These are phyloP conservation scores for Oryzias curvinotus DNA, from an alignment of 2,113 vertebrate species.

Conservation along the genomic window DNA sequence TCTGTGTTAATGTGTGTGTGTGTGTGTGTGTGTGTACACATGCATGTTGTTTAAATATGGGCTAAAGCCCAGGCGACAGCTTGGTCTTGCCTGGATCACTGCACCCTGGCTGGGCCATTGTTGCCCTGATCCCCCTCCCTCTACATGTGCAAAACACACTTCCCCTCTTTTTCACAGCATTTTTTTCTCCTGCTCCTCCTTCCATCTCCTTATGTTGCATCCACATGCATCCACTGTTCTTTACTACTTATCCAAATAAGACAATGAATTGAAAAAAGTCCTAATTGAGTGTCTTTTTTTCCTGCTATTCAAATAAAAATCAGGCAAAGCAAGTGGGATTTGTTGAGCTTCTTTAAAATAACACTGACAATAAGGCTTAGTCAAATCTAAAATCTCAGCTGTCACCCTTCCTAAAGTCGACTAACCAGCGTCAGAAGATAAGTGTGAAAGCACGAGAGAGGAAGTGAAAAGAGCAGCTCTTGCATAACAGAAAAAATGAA, in stretches of 20 bases:
- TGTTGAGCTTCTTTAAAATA: conserved; percentile 19
- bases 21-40: conserved; percentile 1
- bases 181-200: conserved; percentile 7
- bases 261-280: neutral
- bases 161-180: conserved; percentile 17
- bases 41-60: conserved; percentile 51
- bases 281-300: conserved; percentile 1
- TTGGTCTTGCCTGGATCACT: conserved; percentile 78
- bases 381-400: conserved; percentile 20
- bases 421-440: no score
- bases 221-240: neutral
- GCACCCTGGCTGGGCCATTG: conserved; percentile 67
- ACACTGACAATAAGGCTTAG: conserved; percentile 33
- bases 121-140: conserved; percentile 43
- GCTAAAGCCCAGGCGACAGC: conserved; percentile 74
- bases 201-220: neutral
- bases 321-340: neutral
- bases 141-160: conserved; percentile 37
- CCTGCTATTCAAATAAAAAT: no score
- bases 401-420: conserved; percentile 38
- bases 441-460: no score
- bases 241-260: neutral
- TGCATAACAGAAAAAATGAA: neutral
- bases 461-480: neutral
- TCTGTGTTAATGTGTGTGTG: conserved; percentile 3